These are phyloP conservation scores for Oreotrochilus melanogaster DNA, from an alignment of 2,113 vertebrate species.

Conservation along the genomic window DNA sequence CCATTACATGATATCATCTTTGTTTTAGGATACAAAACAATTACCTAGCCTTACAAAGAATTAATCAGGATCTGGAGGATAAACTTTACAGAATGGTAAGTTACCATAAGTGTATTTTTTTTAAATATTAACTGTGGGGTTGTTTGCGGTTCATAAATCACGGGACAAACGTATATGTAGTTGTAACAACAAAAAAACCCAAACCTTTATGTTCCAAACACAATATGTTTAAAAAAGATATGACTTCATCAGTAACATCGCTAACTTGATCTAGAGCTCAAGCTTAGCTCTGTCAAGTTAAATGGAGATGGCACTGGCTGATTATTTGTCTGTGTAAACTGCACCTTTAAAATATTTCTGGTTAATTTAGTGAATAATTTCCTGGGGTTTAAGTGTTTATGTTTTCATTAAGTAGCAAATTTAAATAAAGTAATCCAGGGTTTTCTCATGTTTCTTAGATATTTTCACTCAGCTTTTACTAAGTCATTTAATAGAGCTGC, in stretches of 20 bases:
- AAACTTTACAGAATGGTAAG: slow-evolving; percentile 94
- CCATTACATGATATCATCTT: slow-evolving; percentile 46
- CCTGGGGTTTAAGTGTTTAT: slow-evolving; percentile 7
- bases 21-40: slow-evolving; percentile 92
- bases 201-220: background rate
- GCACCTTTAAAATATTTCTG: slow-evolving; percentile 38
- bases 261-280: background rate
- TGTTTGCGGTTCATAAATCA: background rate
- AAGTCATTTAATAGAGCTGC: background rate
- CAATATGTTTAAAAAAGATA: background rate
- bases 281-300: background rate
- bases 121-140: background rate
- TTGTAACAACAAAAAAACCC: background rate
- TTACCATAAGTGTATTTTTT: background rate
- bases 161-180: background rate
- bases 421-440: background rate
- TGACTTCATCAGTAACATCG: background rate
- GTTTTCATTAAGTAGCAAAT: slow-evolving; percentile 24
- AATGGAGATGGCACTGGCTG: background rate
- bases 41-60: slow-evolving; percentile 93
- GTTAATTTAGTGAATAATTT: slow-evolving; percentile 40
- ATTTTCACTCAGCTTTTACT: background rate
- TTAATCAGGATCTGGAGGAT: slow-evolving; percentile 97
- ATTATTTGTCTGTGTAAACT: background rate
- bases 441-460: background rate